Base-by-base conservation (phyloP, 2,113 vertebrate genomes). In the Oncorhynchus kisutch region DNA sequence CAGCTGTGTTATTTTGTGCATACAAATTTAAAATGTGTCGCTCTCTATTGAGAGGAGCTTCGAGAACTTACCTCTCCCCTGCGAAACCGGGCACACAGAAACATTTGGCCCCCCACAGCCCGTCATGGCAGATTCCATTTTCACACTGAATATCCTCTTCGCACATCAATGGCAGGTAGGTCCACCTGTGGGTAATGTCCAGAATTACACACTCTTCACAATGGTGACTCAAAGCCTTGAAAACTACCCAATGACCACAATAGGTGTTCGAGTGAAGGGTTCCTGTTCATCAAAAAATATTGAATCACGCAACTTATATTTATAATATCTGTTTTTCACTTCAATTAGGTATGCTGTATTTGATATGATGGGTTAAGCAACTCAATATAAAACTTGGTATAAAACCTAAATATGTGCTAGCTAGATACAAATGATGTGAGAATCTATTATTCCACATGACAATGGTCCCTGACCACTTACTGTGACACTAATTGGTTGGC, bases 91-190 rank as follows among this genome's bases (percentile, higher is more conserved):
- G 88, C 62, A 74, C 87, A 82, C 97, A 99, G 2, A 92, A 94
- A 78, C 97, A 98, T 91, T 97, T 97, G 57, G 94, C 93, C 18
- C 95, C 95, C 94, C 88, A 95, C 9, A 88, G 78, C 2, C 94
- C 94, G 0, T 88, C 94, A 59, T 77, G 24, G 78, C 97, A 99
- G 4, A 82, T 94, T 0, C 94, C 92, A 0, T 93, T 93, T 51
- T 84, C 86, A 81, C 97, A 99, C 48, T 89, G 92, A 77, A 94
- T 70, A n/a, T 96, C 95, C 85, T 88, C 81, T 2, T 87, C 88
- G n/a, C 97, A 99, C 4, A 91, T 88, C 64, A 93, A 82, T 0
- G 95, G 95, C 5, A 94, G 92, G 78, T 93, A 93, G 0, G 90
- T 90, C 93, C 93, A 95, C 74, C 97, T 99, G 87, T 67, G 71